A percentile compares a stretch with the other conserved stretches of the same genome.
These are phyloP conservation scores for Lanistes nyassanus DNA, from an alignment of 1,140 invertebrate species.

Conservation along the genomic window DNA sequence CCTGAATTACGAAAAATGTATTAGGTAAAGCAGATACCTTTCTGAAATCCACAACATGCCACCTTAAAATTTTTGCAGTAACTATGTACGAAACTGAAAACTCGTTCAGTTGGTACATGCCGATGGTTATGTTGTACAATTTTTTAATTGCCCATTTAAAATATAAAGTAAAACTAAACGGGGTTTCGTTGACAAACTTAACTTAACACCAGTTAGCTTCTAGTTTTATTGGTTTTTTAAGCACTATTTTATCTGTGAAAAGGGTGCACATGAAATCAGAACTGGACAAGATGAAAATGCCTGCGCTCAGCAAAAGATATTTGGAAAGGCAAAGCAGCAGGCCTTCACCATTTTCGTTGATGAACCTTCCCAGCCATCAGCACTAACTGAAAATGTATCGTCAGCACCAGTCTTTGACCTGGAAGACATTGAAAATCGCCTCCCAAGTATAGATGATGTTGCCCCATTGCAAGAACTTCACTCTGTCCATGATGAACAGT, in stretches of 20 bases:
- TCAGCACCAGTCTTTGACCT: background rate
- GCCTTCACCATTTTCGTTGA: conserved; percentile 53
- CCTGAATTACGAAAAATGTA: no score
- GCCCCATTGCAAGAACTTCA: conserved; percentile 1
- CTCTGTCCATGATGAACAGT: background rate
- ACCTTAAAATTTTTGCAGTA: no score
- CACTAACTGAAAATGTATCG: conserved; percentile 2
- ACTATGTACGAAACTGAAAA: no score
- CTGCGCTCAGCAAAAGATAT: conserved; percentile 42
- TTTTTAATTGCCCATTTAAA: no score
- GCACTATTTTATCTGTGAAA: background rate
- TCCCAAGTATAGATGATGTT: conserved; percentile 22
- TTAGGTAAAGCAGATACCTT: no score
- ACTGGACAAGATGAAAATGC: conserved; percentile 48
- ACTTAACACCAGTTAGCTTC: no score
- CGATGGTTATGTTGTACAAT: no score
- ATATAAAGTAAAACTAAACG: no score
- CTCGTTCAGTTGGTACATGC: no score
- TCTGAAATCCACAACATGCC: no score
- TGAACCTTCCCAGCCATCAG: conserved; percentile 18
- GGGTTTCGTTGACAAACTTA: no score
- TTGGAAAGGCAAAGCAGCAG: conserved; percentile 36
- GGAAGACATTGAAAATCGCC: conserved; percentile 22
- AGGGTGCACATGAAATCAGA: background rate
- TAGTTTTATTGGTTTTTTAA: no score